Conservation (phyloP, 2,888 invertebrate genomes). For the Conomelus anceps region DNA sequence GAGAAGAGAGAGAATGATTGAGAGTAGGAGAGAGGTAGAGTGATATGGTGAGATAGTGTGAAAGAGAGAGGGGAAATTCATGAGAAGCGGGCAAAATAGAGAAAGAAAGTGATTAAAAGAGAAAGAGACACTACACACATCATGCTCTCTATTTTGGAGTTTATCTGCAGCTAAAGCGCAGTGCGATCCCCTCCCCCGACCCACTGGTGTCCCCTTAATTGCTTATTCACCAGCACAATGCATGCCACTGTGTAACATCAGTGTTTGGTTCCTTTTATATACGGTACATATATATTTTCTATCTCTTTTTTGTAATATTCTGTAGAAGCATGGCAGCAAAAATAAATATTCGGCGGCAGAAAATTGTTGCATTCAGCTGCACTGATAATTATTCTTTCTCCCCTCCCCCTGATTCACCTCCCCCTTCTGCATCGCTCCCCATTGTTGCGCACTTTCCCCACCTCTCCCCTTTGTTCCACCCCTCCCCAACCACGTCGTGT, state of each 20-base stretch:
- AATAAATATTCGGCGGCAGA: too few species aligned
- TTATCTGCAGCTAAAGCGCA: background rate
- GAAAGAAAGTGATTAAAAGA: background rate
- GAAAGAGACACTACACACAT: background rate
- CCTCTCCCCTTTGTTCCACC: background rate
- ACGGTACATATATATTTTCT: background rate
- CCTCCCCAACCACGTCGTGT: background rate
- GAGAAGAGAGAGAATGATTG: background rate
- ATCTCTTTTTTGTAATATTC: background rate
- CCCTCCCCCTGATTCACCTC: background rate
- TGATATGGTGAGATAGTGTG: background rate
- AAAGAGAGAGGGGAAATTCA: too few species aligned
- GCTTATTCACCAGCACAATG: background rate
- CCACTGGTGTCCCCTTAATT: background rate
- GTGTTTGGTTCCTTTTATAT: background rate
- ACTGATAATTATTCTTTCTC: background rate
- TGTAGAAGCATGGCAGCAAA: background rate
- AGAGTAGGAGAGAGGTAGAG: background rate
- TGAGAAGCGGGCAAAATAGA: too few species aligned
- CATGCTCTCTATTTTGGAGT: background rate
- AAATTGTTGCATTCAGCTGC: background rate
- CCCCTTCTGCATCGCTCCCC: too few species aligned
- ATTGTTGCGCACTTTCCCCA: too few species aligned
- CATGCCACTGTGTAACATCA: background rate
- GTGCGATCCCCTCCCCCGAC: background rate